Evolutionary conservation across 2,888 invertebrate genomes (phyloP), one percentile per base, ranked within the genome.

Genomic region (Apoda limacodes): DNA sequence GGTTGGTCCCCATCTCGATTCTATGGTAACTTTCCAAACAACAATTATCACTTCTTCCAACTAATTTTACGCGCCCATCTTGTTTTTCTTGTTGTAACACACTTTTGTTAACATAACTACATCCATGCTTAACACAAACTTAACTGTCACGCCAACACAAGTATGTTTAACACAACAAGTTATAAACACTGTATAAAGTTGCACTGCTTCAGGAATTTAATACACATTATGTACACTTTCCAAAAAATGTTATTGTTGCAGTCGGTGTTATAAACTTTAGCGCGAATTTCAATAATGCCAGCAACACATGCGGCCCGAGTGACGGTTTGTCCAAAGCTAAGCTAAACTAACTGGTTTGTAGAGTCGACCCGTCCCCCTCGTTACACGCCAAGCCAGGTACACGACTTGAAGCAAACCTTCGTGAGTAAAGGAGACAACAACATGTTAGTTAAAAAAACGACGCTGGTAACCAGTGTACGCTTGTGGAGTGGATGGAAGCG

Each of bases 321-420:
- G 60, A 66, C 74, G 64, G 71, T 69, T 65, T 53, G 60, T 61
- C 55, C 63, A 66, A 65, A 60, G 68, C 74, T 75, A 65, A n/a
- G 42, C 32, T 32, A 17, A 36, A 32, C 37, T 26, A 36, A 40
- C 38, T 38, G 39, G 17, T 7, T 17, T 17, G 17, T 43, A 43
- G 38, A 37, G 17, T 17, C 5, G 17, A 5, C 17, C 17, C 17
- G 17, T 6, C 17, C 17, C 7, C 17, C 17, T 17, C 7, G 5
- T 6, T 7, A 17, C 17, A 6, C 17, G 17, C 17, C 17, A 7
- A 6, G 5, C 7, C 17, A 17, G 17, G 17, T 17, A 17, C 17
- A 17, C 17, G 17, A 5, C 5, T 7, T 6, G 17, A 6, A 5
- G 17, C 17, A 17, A 5, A 17, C 17, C 17, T 6, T 7, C 17